phyloP scores from a whole-genome alignment of 2,888 invertebrate species.

The Rhaphigaster nebulosa region DNA sequence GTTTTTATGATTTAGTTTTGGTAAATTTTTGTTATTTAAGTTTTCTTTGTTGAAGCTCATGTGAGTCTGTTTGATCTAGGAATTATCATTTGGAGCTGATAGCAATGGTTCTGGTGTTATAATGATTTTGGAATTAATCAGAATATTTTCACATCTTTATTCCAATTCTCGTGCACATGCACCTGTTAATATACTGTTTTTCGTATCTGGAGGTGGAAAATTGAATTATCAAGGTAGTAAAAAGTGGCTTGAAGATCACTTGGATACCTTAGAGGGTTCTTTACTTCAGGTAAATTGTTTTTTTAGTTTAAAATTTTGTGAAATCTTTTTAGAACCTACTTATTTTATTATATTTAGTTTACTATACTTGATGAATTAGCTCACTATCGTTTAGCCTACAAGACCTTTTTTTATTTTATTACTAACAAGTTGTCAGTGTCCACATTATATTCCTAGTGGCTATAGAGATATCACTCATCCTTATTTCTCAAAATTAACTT shows the following conservation, averaged over 20 bases:
- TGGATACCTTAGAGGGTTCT: constrained; percentile 82
- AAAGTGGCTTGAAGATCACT: constrained; percentile 94
- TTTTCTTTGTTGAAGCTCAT: background rate
- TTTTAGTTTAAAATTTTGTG: background rate
- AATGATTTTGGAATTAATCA: constrained; percentile 86
- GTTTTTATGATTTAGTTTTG: constrained; percentile 26
- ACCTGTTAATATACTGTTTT: constrained; percentile 85
- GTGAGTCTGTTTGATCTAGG: constrained; percentile 72
- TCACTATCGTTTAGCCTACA: background rate
- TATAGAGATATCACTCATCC: background rate
- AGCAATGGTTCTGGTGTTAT: constrained; percentile 94
- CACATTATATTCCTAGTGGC: background rate
- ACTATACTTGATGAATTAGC: background rate
- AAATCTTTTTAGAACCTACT: background rate
- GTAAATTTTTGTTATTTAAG: background rate
- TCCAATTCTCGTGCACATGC: constrained; percentile 80
- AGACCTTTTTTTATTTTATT: background rate
- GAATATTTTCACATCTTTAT: constrained; percentile 90
- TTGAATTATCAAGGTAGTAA: constrained; percentile 95
- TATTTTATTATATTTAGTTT: background rate
- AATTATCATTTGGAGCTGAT: constrained; percentile 89
- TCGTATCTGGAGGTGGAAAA: constrained; percentile 91
- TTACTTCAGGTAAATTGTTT: constrained; percentile 76
- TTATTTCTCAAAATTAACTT: background rate
- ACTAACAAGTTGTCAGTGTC: background rate